Percentiles rank a stretch among this genome's conserved stretches.
Evolutionary conservation across 2,113 vertebrate species (phyloP).

Genomic region (Paraplagusia blochii): DNA sequence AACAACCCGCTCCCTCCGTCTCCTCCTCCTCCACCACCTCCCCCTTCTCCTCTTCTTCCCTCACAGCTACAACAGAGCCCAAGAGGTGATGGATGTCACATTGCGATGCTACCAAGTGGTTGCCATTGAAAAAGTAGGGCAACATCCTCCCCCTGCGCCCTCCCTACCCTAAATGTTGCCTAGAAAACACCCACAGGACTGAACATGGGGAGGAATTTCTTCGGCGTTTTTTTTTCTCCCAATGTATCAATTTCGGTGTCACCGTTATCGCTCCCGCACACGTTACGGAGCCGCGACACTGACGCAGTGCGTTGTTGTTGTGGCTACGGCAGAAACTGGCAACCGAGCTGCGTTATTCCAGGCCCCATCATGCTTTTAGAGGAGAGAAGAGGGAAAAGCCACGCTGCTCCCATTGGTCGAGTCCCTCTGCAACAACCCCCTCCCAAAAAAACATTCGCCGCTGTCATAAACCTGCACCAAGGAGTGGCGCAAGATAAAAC

Average conservation of each 20-base stretch:
- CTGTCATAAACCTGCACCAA: constrained; percentile 46
- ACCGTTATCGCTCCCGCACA: no score
- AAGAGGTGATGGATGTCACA: constrained; percentile 70
- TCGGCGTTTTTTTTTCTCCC: no score
- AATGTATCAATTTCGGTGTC: no score
- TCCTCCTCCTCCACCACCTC: constrained; percentile 26
- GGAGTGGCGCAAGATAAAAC: constrained; percentile 28
- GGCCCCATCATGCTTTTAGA: constrained; percentile 16
- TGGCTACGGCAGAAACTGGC: constrained; percentile 14
- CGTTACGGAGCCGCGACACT: constrained; percentile 22
- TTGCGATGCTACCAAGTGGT: constrained; percentile 66
- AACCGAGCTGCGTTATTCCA: constrained; percentile 23
- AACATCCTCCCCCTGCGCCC: constrained; percentile 53
- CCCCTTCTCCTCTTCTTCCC: constrained; percentile 28
- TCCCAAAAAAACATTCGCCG: constrained; percentile 3
- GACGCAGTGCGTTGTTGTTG: constrained; percentile 66
- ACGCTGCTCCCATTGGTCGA: constrained; percentile 33
- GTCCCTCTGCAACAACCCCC: constrained; percentile 39
- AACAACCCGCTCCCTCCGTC: constrained; percentile 35
- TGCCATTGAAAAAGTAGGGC: constrained; percentile 68
- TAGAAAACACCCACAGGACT: constrained; percentile 41
- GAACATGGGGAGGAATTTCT: constrained; percentile 21
- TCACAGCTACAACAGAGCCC: constrained; percentile 48
- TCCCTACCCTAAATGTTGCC: constrained; percentile 40
- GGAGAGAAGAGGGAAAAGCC: neutral